Evolutionary conservation across 2,113 vertebrate species (phyloP).

Genomic region (Poeciliopsis prolifica): DNA sequence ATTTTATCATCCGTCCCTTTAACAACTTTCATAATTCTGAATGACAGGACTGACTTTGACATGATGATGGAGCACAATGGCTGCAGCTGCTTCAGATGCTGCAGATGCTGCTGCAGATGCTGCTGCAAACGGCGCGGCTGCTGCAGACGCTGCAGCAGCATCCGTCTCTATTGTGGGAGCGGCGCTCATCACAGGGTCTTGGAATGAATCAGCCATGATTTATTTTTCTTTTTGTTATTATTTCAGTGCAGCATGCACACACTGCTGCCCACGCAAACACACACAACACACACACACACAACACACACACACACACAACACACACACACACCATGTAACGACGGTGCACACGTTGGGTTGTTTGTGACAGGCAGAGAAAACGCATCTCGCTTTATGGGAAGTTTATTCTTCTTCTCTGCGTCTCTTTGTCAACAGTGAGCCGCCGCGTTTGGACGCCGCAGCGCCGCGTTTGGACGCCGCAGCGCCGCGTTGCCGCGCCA

Average conservation of each 20-base stretch:
- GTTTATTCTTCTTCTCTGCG: slow-evolving; percentile 26
- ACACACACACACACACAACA: slow-evolving; percentile 33
- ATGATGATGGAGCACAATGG: not conserved
- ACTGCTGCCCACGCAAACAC: slow-evolving; percentile 44
- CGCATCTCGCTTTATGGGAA: slow-evolving; percentile 15
- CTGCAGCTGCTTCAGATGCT: slow-evolving; percentile 6
- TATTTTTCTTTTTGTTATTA: not conserved
- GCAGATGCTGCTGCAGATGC: slow-evolving; percentile 8
- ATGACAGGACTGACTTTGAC: too few relatives aligned
- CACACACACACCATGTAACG: slow-evolving; percentile 26
- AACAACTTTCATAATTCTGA: too few relatives aligned
- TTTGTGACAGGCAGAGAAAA: slow-evolving; percentile 45
- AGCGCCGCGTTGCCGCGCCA: slow-evolving; percentile 54
- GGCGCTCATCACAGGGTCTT: slow-evolving; percentile 66
- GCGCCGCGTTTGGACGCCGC: slow-evolving; percentile 18
- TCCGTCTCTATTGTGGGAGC: slow-evolving; percentile 41
- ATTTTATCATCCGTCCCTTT: too few relatives aligned
- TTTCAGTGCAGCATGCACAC: slow-evolving; percentile 55
- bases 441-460: slow-evolving; percentile 35
- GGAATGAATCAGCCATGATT: slow-evolving; percentile 60
- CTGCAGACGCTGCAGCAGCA: slow-evolving; percentile 5
- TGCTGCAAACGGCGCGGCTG: too few relatives aligned
- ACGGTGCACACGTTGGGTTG: slow-evolving; percentile 62
- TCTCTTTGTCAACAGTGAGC: slow-evolving; percentile 46
- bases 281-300: slow-evolving; percentile 36